A percentile compares a stretch with the other conserved stretches of the same genome.
Conservation (phyloP, 2,888 invertebrate species). For the Leptura quadrifasciata region DNA sequence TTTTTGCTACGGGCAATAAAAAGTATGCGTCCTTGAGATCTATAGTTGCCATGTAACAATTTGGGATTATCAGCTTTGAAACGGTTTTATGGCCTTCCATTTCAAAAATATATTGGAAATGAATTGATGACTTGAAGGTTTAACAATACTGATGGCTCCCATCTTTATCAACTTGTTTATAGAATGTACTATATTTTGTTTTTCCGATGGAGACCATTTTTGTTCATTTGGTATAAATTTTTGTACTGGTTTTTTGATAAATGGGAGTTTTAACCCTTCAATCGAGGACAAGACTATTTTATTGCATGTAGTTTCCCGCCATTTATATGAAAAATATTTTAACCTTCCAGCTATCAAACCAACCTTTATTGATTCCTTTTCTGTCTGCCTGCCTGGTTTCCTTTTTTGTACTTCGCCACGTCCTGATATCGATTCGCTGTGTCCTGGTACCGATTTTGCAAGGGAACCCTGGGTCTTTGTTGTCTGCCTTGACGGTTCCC, state of each 20-base stretch:
- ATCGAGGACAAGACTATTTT: background rate
- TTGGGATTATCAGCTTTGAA: background rate
- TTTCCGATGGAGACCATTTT: background rate
- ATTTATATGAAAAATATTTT: slow-evolving; percentile 1
- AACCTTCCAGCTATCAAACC: background rate
- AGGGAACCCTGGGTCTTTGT: too few relatives aligned
- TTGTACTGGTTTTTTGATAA: slow-evolving; percentile 4
- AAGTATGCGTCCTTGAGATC: too few relatives aligned
- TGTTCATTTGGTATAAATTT: background rate
- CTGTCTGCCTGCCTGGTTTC: background rate
- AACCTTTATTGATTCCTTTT: background rate
- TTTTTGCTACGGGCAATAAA: too few relatives aligned
- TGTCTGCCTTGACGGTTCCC: background rate
- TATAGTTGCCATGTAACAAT: background rate
- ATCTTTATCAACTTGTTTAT: background rate
- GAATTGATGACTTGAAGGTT: slow-evolving; percentile 14
- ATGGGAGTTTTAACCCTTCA: background rate
- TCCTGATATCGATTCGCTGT: background rate
- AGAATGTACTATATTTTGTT: background rate
- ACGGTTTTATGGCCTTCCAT: slow-evolving; percentile 26
- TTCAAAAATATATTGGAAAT: slow-evolving; percentile 19
- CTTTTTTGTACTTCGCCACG: background rate
- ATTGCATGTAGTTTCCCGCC: too few relatives aligned
- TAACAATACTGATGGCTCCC: too few relatives aligned
- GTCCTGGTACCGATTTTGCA: too few relatives aligned